phyloP scores from a whole-genome alignment of 2,113 vertebrate genomes.

The Microcebus jonahi region DNA sequence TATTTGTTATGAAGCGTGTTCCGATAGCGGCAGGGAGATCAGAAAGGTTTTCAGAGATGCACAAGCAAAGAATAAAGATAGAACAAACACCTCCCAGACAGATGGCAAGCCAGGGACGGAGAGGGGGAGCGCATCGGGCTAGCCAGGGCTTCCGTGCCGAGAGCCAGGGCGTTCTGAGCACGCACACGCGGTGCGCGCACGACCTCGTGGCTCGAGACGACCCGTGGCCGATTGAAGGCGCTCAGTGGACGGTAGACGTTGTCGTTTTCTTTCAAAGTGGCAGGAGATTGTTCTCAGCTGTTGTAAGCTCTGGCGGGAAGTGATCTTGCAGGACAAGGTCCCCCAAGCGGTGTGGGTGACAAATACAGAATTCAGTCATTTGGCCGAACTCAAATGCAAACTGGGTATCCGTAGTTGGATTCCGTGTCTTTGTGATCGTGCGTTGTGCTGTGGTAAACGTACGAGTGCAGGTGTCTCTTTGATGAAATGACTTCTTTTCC shows the following conservation, averaged over 20 bases:
- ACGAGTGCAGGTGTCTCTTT: too few species aligned
- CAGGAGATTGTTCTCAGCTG: not conserved
- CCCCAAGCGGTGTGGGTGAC: not conserved
- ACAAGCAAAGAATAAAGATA: not conserved
- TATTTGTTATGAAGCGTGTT: not conserved
- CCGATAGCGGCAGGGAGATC: not conserved
- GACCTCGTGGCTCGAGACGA: not conserved
- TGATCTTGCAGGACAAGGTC: not conserved
- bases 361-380: not conserved
- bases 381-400: not conserved
- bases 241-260: not conserved
- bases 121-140: not conserved
- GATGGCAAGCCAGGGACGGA: not conserved
- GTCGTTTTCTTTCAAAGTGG: not conserved
- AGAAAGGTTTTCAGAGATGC: not conserved
- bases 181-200: too few species aligned
- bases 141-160: too few species aligned
- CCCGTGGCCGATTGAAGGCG: accelerated
- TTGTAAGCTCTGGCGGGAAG: not conserved
- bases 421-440: too few species aligned
- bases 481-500: too few species aligned
- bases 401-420: too few species aligned
- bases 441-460: too few species aligned
- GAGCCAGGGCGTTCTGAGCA: too few species aligned
- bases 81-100: not conserved